Evolutionary conservation across 2,113 vertebrate genomes (phyloP), one percentile per base, ranked within the genome.

Genomic region (Phrynosoma platyrhinos): DNA sequence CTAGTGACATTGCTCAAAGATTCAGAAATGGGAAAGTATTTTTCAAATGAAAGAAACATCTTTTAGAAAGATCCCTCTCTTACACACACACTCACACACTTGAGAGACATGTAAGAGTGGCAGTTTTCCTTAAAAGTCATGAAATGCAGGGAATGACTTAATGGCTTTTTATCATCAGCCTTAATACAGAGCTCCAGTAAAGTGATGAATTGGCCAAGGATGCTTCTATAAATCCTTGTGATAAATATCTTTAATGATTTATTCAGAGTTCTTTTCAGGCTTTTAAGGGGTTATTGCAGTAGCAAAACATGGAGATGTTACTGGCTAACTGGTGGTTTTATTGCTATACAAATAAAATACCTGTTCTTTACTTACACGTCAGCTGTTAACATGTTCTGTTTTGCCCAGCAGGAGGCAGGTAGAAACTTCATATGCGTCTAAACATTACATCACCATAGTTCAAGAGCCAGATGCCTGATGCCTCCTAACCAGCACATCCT

Each of bases 11-110:
- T 12, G 68, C 4, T n/a, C 55, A 85, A n/a, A 87, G 0, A 10
- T 0, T 10, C 23, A 18, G 32, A 90, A 84, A 42, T 1, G 3
- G 23, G 62, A 3, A 25, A 12, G 18, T 9, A 0, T 47, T 80
- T 64, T 40, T 80, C 10, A 0, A 2, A 0, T 0, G 0, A 6
- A 1, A 79, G 42, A 83, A 9, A 16, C 2, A 0, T 23, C 0
- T 80, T 72, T 10, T 69, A 79, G 30, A 25, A 62, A 58, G 76
- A 42, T 79, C 64, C 1, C 9, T 13, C 36, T 36, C 64, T 1
- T 4, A 62, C 14, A 14, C 13, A 3, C 58, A 62, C 14, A 62
- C 58, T 20, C 18, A 18, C 74, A 36, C 58, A 18, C 4, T 62
- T 58, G 55, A 58, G 55, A 13, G 13, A 62, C 14, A 16, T 62